Conservation (phyloP, 2,797 vertebrate species). For the Microchirus variegatus region DNA sequence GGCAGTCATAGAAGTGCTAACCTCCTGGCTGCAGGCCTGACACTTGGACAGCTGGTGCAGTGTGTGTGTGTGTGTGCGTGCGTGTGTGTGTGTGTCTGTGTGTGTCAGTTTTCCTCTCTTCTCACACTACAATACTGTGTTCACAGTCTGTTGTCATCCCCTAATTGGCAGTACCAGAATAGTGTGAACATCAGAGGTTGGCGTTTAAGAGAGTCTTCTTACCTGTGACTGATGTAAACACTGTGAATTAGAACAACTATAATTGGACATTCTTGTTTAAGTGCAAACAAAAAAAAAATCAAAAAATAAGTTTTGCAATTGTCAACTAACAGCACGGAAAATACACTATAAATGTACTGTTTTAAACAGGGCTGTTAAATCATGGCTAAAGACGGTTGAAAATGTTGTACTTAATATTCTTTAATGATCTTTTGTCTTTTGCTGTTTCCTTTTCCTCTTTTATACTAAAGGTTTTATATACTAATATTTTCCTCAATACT, state of each 20-base stretch:
- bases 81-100: conserved; percentile 31
- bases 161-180: conserved; percentile 48
- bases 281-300: too few relatives aligned
- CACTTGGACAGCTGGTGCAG: conserved; percentile 65
- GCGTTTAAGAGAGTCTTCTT: conserved; percentile 20
- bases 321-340: too few relatives aligned
- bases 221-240: conserved; percentile 17
- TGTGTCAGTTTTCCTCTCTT: conserved; percentile 38
- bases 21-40: conserved; percentile 71
- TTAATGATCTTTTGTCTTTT: too few relatives aligned
- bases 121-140: conserved; percentile 52
- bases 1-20: conserved; percentile 70
- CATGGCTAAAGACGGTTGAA: too few relatives aligned
- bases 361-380: too few relatives aligned
- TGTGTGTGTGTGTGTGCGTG: conserved; percentile 24
- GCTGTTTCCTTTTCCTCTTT: too few relatives aligned
- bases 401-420: too few relatives aligned
- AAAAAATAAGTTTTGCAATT: too few relatives aligned
- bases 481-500: too few relatives aligned
- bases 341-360: too few relatives aligned
- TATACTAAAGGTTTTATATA: too few relatives aligned
- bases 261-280: too few relatives aligned
- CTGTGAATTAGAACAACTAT: background rate
- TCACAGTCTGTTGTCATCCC: conserved; percentile 58
- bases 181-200: conserved; percentile 57